Evolutionary conservation across 2,797 vertebrate genomes (phyloP).

Genomic region (Phylloscopus collybita): DNA sequence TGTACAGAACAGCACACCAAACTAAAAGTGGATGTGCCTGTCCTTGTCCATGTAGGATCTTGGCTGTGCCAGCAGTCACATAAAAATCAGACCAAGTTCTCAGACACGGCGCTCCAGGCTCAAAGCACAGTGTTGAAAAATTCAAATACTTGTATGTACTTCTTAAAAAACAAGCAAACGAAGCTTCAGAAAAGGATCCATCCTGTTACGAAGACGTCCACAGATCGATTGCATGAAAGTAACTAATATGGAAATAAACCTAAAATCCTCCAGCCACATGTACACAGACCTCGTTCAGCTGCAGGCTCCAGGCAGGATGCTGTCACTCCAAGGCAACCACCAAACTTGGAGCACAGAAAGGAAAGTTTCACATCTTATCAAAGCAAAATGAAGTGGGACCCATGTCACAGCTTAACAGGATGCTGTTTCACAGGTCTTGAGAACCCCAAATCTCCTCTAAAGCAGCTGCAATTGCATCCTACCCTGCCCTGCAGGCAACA

Average conservation of each 20-base stretch:
- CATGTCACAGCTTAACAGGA: background rate
- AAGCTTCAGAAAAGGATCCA: conserved; percentile 6
- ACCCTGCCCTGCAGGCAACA: background rate
- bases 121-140: conserved; percentile 51
- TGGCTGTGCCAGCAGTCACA: background rate
- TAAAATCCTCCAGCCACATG: background rate
- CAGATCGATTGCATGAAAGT: conserved; percentile 36
- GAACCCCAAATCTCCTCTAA: background rate
- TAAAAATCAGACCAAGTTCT: background rate
- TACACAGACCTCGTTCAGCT: background rate
- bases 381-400: background rate
- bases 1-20: background rate
- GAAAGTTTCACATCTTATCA: background rate
- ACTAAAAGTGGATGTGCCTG: rapidly evolving
- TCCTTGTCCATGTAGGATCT: background rate
- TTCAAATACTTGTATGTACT: conserved; percentile 51
- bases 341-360: background rate
- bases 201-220: conserved; percentile 24
- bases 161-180: conserved; percentile 42
- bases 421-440: background rate
- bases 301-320: background rate
- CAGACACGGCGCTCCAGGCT: background rate
- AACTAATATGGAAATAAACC: background rate
- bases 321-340: background rate
- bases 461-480: background rate